These are phyloP conservation scores for Pao palembangensis DNA, from an alignment of 2,113 vertebrate genomes.

Conservation along the genomic window DNA sequence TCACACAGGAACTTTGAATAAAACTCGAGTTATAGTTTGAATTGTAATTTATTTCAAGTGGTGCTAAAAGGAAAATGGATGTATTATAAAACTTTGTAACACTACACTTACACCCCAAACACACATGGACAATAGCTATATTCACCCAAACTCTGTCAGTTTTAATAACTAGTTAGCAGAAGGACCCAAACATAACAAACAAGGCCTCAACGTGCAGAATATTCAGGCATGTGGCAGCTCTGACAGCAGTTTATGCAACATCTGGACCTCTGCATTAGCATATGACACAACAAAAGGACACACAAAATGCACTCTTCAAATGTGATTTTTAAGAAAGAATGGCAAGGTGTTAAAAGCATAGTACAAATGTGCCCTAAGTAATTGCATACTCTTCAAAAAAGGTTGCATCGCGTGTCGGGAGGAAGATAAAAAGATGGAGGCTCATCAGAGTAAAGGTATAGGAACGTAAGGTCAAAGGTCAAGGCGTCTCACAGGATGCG, in stretches of 20 bases:
- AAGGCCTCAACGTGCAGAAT: slow-evolving; percentile 26
- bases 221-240: slow-evolving; percentile 17
- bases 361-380: slow-evolving; percentile 37
- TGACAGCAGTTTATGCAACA: slow-evolving; percentile 1
- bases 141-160: slow-evolving; percentile 28
- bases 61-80: slow-evolving; percentile 51
- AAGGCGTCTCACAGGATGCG: slow-evolving; percentile 13
- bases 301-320: slow-evolving; percentile 38
- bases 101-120: slow-evolving; percentile 52
- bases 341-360: slow-evolving; percentile 20
- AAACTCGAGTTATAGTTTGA: slow-evolving; percentile 8
- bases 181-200: slow-evolving; percentile 11
- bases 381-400: slow-evolving; percentile 49
- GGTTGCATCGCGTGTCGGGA: slow-evolving; percentile 40
- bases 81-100: slow-evolving; percentile 45
- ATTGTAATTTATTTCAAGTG: slow-evolving; percentile 71
- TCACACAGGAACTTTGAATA: neutral
- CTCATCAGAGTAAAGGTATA: slow-evolving; percentile 25
- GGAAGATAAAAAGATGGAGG: slow-evolving; percentile 30
- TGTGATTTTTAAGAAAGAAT: slow-evolving; percentile 33
- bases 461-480: slow-evolving; percentile 1
- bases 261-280: slow-evolving; percentile 24
- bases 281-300: slow-evolving; percentile 19
- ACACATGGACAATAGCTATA: slow-evolving; percentile 46
- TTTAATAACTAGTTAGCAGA: slow-evolving; percentile 6